phyloP scores from a whole-genome alignment of 2,888 invertebrate genomes.

The Phania funesta region DNA sequence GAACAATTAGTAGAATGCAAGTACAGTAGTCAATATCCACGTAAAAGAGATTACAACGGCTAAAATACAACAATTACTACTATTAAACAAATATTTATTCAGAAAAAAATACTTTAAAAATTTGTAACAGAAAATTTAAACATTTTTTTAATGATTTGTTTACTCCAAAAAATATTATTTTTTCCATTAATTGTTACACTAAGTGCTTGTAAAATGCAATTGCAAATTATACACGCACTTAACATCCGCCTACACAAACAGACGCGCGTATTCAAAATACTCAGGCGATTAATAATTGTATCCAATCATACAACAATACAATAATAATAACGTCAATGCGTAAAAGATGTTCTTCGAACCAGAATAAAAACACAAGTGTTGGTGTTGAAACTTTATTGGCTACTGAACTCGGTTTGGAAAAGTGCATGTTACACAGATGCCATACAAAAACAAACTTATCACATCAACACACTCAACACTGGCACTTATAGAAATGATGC shows the following conservation, averaged over 20 bases:
- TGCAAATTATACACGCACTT: conserved; percentile 25
- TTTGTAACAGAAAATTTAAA: not conserved
- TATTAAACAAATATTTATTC: not conserved
- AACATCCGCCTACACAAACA: not conserved
- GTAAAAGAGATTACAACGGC: conserved; percentile 4
- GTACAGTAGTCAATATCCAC: not conserved
- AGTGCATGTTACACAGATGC: conserved; percentile 26
- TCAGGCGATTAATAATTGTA: conserved; percentile 1
- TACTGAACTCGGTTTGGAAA: conserved; percentile 60
- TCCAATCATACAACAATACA: not conserved
- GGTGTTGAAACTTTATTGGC: conserved; percentile 60
- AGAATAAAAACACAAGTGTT: conserved; percentile 54
- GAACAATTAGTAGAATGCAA: too few species aligned
- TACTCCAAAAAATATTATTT: not conserved
- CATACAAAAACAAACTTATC: not conserved
- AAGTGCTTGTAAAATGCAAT: not conserved
- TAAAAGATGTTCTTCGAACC: conserved; percentile 15
- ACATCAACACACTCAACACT: not conserved
- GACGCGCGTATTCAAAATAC: not conserved
- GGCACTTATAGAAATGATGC: conserved; percentile 15
- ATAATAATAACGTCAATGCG: conserved; percentile 22
- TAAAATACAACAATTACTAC: conserved; percentile 6
- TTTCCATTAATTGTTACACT: not conserved
- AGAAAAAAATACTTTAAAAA: not conserved
- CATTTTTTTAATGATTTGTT: not conserved